Evolutionary conservation across 2,113 vertebrate species (phyloP), one percentile per base, ranked within the genome.

Genomic region (Zingel zingel): DNA sequence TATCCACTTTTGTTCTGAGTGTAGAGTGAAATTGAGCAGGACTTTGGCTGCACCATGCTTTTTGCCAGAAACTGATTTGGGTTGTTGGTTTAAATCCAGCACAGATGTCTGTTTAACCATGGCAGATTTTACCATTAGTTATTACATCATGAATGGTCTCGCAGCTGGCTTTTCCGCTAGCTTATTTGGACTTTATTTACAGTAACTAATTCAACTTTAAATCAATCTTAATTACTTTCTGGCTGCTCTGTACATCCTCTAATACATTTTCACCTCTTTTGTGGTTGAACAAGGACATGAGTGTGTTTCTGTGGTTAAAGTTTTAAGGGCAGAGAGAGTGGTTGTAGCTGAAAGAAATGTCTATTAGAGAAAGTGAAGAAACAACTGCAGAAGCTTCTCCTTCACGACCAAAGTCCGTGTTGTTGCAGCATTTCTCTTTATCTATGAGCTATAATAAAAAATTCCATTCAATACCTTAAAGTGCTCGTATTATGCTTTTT

Each of bases 71-170:
- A 67, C 54, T 77, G 57, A 82, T 86, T 79, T 43, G 21, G 62
- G 74, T 86, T 82, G 64, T 86, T 90, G 86, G 72, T 87, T 79
- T 70, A 51, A 88, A 77, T 85, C 77, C 77, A 85, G 62, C 61
- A 61, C 89, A 90, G 82, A 85, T 82, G 69, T 76, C 74, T 79
- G 36, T 82, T 74, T 76, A 80, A 79, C 62, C 68, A 15, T 33
- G 16, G 7, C 81, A 45, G 73, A 47, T 74, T 83, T 43, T 59
- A 23, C 45, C 63, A 63, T 43, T n/a, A 45, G 53, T 51, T 68
- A 58, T 62, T 77, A 36, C 66, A 43, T 36, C 65, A 61, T 67
- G 61, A 78, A 83, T 74, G 61, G 25, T 72, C 18, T 68, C 65
- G 21, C 77, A 76, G 63, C 79, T 86, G 79, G 59, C 64, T 51